These are phyloP conservation scores for Torymus auratus DNA, from an alignment of 2,888 invertebrate genomes.

Conservation along the genomic window DNA sequence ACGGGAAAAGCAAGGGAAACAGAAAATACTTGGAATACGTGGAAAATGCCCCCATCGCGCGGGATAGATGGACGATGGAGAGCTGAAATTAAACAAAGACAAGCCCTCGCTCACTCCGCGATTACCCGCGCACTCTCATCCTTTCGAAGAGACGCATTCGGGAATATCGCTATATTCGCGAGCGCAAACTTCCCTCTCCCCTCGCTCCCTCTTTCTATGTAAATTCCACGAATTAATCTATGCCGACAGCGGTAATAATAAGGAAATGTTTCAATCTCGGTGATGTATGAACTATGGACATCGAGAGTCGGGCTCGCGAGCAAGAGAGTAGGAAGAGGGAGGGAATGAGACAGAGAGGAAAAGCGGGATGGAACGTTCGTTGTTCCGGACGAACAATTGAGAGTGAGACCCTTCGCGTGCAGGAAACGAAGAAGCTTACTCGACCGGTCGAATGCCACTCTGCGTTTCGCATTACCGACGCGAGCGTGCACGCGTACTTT, in stretches of 20 bases:
- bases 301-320: constrained; percentile 60
- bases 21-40: constrained; percentile 56
- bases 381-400: constrained; percentile 68
- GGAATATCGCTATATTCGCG: constrained; percentile 54
- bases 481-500: not conserved
- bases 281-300: constrained; percentile 71
- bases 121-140: constrained; percentile 48
- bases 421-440: constrained; percentile 56
- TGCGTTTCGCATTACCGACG: constrained; percentile 38
- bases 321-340: constrained; percentile 41
- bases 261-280: constrained; percentile 76
- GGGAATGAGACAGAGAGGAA: constrained; percentile 36
- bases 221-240: constrained; percentile 74
- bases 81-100: constrained; percentile 70
- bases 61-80: constrained; percentile 63
- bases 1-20: constrained; percentile 51
- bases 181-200: constrained; percentile 51
- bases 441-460: constrained; percentile 18
- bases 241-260: constrained; percentile 75
- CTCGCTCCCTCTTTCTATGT: constrained; percentile 57
- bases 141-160: constrained; percentile 56
- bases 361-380: constrained; percentile 61
- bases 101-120: constrained; percentile 58
- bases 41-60: constrained; percentile 48
- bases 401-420: constrained; percentile 62